Percentiles rank a stretch among this genome's conserved stretches.
Conservation (phyloP, 1,140 invertebrate species). For the Zeugodacus cucurbitae region DNA sequence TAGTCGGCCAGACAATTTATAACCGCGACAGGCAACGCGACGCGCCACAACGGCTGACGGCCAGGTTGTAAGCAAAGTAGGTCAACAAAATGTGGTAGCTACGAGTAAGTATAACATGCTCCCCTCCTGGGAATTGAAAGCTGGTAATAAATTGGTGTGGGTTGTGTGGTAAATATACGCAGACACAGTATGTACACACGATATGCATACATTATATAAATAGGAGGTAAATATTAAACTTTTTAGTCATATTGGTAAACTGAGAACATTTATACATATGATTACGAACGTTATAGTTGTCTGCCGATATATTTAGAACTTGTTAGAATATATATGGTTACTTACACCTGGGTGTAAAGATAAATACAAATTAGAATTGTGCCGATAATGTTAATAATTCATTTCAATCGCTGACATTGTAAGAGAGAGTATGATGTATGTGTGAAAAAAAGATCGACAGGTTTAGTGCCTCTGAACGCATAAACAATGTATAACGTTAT, state of each 20-base stretch:
- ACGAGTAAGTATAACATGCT: neutral
- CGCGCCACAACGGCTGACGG: neutral
- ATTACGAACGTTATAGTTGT: no score
- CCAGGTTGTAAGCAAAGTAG: slow-evolving; percentile 5
- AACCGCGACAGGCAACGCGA: neutral
- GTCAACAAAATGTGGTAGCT: slow-evolving; percentile 11
- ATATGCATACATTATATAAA: neutral
- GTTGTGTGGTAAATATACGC: neutral
- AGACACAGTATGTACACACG: neutral
- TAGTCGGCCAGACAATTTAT: neutral
- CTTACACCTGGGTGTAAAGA: neutral
- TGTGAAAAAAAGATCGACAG: neutral
- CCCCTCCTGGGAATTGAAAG: neutral
- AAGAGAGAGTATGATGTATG: neutral
- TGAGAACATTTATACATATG: no score
- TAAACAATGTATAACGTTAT: neutral
- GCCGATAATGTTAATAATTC: neutral
- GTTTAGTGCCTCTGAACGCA: no score
- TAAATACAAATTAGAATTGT: neutral
- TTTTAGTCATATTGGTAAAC: no score
- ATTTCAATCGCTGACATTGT: neutral
- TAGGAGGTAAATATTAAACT: neutral
- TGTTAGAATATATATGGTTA: neutral
- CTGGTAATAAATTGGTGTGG: neutral
- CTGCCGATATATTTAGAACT: neutral